These are phyloP conservation scores for Ceraclea dissimilis DNA, from an alignment of 2,888 invertebrate genomes.

Conservation along the genomic window DNA sequence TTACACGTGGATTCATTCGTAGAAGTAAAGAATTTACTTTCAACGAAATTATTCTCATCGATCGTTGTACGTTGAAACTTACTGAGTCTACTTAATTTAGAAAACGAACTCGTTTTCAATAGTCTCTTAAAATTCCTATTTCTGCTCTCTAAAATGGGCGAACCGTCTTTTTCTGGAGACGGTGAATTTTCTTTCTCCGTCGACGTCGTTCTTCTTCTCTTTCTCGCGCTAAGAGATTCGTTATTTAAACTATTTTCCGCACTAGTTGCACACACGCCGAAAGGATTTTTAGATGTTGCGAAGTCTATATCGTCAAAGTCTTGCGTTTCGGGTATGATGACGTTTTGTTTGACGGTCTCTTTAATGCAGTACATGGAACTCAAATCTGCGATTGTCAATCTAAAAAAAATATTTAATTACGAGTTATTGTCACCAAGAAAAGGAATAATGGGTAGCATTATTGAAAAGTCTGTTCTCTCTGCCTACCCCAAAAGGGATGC, in stretches of 20 bases:
- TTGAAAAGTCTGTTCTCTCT: too few species aligned
- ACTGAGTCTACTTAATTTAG: slow-evolving; percentile 42
- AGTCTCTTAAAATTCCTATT: slow-evolving; percentile 38
- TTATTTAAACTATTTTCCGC: not conserved
- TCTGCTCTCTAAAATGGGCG: slow-evolving; percentile 44
- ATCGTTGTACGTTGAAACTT: slow-evolving; percentile 45
- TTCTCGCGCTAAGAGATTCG: not conserved
- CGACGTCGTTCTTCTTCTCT: slow-evolving; percentile 5
- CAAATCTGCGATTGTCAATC: slow-evolving; percentile 41
- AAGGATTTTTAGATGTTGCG: slow-evolving; percentile 12
- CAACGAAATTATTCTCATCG: slow-evolving; percentile 41
- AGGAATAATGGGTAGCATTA: too few species aligned
- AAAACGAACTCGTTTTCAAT: slow-evolving; percentile 33
- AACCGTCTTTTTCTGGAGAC: slow-evolving; percentile 29
- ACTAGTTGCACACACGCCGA: not conserved
- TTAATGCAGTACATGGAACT: slow-evolving; percentile 43
- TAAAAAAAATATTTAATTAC: too few species aligned
- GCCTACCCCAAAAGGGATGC: too few species aligned
- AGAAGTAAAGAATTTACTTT: slow-evolving; percentile 51
- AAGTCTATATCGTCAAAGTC: slow-evolving; percentile 29
- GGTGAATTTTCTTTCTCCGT: slow-evolving; percentile 24
- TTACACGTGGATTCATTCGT: slow-evolving; percentile 24
- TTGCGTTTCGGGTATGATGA: slow-evolving; percentile 21
- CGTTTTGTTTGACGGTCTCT: slow-evolving; percentile 28
- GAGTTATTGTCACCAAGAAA: too few species aligned